Conservation (phyloP, 2,113 vertebrate species). For the Malurus melanocephalus region DNA sequence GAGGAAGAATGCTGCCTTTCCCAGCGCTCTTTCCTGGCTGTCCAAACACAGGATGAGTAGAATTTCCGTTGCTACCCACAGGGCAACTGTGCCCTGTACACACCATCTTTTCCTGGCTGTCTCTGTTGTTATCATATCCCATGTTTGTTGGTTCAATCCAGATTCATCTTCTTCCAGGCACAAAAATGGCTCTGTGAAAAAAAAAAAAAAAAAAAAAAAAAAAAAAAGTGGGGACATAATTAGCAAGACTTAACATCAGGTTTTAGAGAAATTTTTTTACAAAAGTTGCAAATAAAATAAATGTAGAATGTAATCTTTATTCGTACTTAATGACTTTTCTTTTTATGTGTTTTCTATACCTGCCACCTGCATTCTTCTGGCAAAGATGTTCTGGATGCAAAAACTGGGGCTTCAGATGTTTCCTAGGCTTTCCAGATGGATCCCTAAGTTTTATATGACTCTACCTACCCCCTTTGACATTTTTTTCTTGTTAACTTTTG, state of each 20-base stretch:
- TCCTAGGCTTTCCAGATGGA: constrained; percentile 32
- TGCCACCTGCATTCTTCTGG: background rate
- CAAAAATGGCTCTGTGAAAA: background rate
- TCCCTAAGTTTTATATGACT: constrained; percentile 4
- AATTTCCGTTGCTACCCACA: too few species aligned
- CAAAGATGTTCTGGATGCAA: background rate
- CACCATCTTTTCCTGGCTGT: background rate
- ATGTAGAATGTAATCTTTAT: background rate
- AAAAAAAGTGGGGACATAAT: background rate
- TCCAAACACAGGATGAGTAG: too few species aligned
- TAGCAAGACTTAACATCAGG: background rate
- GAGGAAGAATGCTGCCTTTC: background rate
- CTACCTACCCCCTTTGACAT: constrained; percentile 33
- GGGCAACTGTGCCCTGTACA: background rate
- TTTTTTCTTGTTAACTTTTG: constrained; percentile 33
- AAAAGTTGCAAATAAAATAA: background rate
- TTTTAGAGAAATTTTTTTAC: background rate
- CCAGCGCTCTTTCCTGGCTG: background rate
- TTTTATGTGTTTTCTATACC: background rate
- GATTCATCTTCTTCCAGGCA: background rate
- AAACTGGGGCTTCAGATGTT: background rate
- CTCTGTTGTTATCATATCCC: background rate
- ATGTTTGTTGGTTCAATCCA: background rate
- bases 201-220: background rate
- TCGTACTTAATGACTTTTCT: background rate